A percentile compares a stretch with the other conserved stretches of the same genome.
Evolutionary conservation across 2,113 vertebrate species (phyloP).

Genomic region (Fukomys damarensis): DNA sequence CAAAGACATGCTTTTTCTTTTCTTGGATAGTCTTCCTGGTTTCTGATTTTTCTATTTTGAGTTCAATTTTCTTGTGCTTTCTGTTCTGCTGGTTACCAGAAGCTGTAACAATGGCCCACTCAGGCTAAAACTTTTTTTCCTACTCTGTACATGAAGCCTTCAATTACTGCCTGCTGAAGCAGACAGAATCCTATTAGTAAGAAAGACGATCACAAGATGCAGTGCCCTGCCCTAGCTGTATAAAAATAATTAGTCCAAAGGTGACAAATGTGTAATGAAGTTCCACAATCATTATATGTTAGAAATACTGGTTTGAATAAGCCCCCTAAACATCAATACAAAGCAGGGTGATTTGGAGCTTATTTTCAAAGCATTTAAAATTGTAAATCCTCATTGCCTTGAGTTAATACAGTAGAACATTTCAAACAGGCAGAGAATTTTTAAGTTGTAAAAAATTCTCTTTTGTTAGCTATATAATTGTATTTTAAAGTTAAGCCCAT

Average conservation of each 20-base stretch:
- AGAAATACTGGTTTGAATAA: slow-evolving; percentile 77
- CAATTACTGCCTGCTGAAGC: slow-evolving; percentile 95
- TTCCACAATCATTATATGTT: slow-evolving; percentile 84
- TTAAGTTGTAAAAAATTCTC: slow-evolving; percentile 55
- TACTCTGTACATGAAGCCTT: slow-evolving; percentile 89
- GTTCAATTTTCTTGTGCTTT: slow-evolving; percentile 84
- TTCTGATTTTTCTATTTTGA: slow-evolving; percentile 85
- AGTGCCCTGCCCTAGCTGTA: slow-evolving; percentile 90
- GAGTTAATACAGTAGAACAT: slow-evolving; percentile 46
- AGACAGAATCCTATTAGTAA: slow-evolving; percentile 96
- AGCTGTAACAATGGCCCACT: slow-evolving; percentile 86
- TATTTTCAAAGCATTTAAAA: slow-evolving; percentile 63
- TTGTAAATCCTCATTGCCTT: slow-evolving; percentile 65
- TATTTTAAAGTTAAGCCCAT: slow-evolving; percentile 58
- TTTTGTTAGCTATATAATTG: slow-evolving; percentile 39
- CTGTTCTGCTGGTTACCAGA: slow-evolving; percentile 86
- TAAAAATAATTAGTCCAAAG: slow-evolving; percentile 93
- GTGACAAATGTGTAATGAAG: slow-evolving; percentile 92
- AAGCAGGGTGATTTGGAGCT: slow-evolving; percentile 38
- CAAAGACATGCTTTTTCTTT: slow-evolving; percentile 73
- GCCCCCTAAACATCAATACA: slow-evolving; percentile 73
- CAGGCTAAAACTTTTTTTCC: slow-evolving; percentile 86
- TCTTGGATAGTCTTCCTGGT: slow-evolving; percentile 69
- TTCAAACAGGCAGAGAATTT: slow-evolving; percentile 43
- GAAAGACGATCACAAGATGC: slow-evolving; percentile 88